A percentile compares a stretch with the other conserved stretches of the same genome.
These are phyloP conservation scores for Halcyon senegalensis DNA, from an alignment of 2,113 vertebrate genomes.

Conservation along the genomic window DNA sequence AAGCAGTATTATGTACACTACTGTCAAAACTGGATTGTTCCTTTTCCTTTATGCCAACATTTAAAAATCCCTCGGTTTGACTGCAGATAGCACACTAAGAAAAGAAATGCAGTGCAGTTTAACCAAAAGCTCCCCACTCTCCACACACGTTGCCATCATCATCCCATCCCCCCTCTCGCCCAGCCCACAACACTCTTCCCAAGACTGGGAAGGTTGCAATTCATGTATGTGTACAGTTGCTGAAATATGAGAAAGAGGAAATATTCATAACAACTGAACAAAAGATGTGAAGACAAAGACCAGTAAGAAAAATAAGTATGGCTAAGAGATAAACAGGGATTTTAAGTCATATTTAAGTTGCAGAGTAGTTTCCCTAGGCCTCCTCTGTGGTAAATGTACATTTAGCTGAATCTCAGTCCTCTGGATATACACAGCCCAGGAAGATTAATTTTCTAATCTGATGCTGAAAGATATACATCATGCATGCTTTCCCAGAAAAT, in stretches of 20 bases:
- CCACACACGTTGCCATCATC: rapidly evolving
- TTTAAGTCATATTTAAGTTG: neutral
- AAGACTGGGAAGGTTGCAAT: neutral
- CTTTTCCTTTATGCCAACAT: neutral
- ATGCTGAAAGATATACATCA: neutral
- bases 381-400: neutral
- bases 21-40: neutral
- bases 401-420: neutral
- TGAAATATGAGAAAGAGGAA: neutral
- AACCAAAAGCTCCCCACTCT: neutral
- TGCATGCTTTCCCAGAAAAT: neutral
- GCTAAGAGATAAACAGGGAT: neutral
- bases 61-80: neutral
- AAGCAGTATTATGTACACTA: neutral
- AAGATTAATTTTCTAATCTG: neutral
- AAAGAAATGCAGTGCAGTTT: neutral
- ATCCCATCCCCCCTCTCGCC: rapidly evolving
- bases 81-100: neutral
- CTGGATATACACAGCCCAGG: neutral
- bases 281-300: neutral
- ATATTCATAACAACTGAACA: neutral
- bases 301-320: neutral
- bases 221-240: neutral
- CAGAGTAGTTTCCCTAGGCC: neutral
- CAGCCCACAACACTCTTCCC: rapidly evolving